Evolutionary conservation across 2,888 invertebrate species (phyloP), one percentile per base, ranked within the genome.

Genomic region (Apodemia arnacis): DNA sequence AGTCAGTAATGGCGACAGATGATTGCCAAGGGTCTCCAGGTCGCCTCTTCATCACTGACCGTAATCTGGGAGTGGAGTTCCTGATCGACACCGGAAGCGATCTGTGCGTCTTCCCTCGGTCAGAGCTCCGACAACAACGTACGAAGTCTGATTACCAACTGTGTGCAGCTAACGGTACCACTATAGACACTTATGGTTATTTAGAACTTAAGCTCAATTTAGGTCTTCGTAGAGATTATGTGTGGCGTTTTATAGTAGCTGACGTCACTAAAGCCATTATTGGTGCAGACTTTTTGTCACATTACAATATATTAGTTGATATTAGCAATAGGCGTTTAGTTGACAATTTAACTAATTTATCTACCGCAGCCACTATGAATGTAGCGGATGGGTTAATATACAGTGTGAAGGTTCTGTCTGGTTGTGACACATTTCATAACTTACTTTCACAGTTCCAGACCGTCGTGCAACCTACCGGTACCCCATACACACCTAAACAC

Each of bases 221-320:
- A 75, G 94, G 93, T 0, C 76, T 95, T 10, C 88, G 94, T 5
- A 87, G 94, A 0, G 72, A 84, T n/a, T 95, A 88, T 78, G 24
- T 77, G 0, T 94, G 94, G 94, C 82, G 82, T 1, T 95, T 94
- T 81, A 76, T 93, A 1, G 89, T 95, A 0, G 93, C 93, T 2
- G 92, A 95, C 31, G 94, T 94, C 0, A 92, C 93, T 0, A 93
- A 90, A 59, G 80, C 95, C 0, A 95, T 95, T 11, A 94, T 94
- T 3, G 84, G 85, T 8, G 82, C 82, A 21, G 85, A 88, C 74
- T 85, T 85, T 75, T 72, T 86, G 44, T 15, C 63, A 13, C 59
- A 41, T 80, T 88, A 78, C 70, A 80, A 90, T 13, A 83, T 96
- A 0, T 83, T 96, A 1, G 93, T 95, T 1, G 95, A 96, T 76